Percentiles rank a stretch among this genome's conserved stretches.
phyloP scores from a whole-genome alignment of 2,113 vertebrate genomes.

The Serilophus lunatus region DNA sequence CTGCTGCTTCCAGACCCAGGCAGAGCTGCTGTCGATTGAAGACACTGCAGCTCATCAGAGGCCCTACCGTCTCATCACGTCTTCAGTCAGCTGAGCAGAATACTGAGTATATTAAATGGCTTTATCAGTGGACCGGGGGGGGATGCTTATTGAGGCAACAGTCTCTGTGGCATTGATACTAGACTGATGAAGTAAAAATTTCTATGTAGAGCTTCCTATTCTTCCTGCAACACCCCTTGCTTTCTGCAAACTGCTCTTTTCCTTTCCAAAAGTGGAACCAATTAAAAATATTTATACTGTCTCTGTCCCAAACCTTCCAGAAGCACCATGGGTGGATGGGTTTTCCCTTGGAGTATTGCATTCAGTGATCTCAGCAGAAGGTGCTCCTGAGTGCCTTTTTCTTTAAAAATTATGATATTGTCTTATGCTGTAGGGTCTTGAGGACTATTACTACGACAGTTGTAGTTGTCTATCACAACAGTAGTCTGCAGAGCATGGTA shows the following conservation, averaged over 20 bases:
- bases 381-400: background rate
- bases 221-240: accelerated
- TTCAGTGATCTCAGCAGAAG: background rate
- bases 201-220: background rate
- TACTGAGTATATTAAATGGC: background rate
- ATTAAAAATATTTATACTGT: background rate
- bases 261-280: background rate
- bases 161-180: background rate
- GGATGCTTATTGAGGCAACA: background rate
- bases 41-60: background rate
- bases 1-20: background rate
- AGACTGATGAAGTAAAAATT: background rate
- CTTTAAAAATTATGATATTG: background rate
- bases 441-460: background rate
- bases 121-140: background rate
- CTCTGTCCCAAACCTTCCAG: background rate
- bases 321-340: background rate
- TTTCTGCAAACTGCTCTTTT: background rate
- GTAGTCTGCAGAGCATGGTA: background rate
- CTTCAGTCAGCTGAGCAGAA: background rate
- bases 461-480: background rate
- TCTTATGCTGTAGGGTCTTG: background rate
- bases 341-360: background rate
- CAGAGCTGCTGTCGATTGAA: background rate
- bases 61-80: accelerated